These are phyloP conservation scores for Phycodurus eques DNA, from an alignment of 2,113 vertebrate genomes.

Conservation along the genomic window DNA sequence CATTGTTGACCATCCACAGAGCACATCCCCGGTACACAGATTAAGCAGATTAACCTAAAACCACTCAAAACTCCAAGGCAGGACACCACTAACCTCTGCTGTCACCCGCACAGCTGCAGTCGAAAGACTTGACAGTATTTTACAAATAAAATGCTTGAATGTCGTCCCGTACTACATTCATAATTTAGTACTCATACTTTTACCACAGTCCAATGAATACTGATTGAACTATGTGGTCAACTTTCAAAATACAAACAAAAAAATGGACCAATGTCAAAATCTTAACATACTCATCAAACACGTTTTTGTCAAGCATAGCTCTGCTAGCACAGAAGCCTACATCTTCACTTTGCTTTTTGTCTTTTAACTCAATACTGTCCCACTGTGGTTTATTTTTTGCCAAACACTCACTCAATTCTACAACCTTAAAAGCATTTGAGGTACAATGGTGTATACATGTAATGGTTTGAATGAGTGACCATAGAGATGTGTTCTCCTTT, in stretches of 20 bases:
- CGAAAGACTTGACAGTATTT: background rate
- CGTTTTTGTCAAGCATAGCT: too few species aligned
- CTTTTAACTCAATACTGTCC: background rate
- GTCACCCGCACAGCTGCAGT: conserved; percentile 20
- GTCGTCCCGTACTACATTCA: too few species aligned
- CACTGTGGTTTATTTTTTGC: background rate
- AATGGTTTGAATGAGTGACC: background rate
- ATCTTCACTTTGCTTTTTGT: background rate
- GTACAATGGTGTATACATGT: background rate
- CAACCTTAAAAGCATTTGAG: background rate
- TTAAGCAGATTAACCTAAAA: conserved; percentile 39
- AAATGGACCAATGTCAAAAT: too few species aligned
- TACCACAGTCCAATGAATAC: too few species aligned
- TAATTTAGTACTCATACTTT: too few species aligned
- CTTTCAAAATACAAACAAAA: too few species aligned
- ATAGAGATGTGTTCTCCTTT: background rate
- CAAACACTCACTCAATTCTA: background rate
- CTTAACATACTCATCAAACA: too few species aligned
- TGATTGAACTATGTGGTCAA: too few species aligned
- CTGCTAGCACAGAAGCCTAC: background rate
- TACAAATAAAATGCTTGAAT: background rate
- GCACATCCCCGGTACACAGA: conserved; percentile 15
- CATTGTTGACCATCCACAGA: conserved; percentile 7
- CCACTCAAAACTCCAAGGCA: conserved; percentile 9
- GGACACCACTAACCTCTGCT: conserved; percentile 4